A percentile compares a stretch with the other conserved stretches of the same genome.
Conservation (phyloP, 2,888 invertebrate genomes). For the Nasonia oneida region DNA sequence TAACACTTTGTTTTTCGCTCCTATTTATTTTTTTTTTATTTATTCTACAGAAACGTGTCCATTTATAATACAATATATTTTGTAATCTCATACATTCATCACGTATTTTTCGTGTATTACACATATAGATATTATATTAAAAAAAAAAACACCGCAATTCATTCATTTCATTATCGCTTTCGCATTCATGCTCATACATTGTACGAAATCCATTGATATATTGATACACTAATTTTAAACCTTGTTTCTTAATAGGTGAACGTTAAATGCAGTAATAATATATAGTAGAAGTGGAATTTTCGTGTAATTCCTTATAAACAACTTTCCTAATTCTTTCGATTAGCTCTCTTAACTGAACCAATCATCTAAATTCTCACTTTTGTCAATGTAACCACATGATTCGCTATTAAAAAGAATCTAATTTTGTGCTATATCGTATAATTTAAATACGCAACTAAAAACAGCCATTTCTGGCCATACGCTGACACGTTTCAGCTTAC, state of each 20-base stretch:
- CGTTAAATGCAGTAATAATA: conserved; percentile 61
- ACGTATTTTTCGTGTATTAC: conserved; percentile 30
- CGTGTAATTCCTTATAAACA: conserved; percentile 50
- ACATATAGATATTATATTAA: conserved; percentile 36
- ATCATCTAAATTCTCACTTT: conserved; percentile 35
- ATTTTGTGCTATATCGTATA: conserved; percentile 45
- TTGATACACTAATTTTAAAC: conserved; percentile 53
- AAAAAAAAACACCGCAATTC: conserved; percentile 48
- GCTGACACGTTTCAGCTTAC: conserved; percentile 11
- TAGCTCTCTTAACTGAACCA: conserved; percentile 36
- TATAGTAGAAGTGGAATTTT: conserved; percentile 59
- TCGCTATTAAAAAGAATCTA: conserved; percentile 41
- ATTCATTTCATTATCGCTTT: conserved; percentile 24
- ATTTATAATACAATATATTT: conserved; percentile 60
- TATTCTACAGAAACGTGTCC: conserved; percentile 53
- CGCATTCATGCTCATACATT: conserved; percentile 35
- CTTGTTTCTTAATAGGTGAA: conserved; percentile 52
- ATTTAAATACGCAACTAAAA: conserved; percentile 36
- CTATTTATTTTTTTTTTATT: conserved; percentile 11
- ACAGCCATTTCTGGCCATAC: conserved; percentile 38
- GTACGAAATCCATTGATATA: conserved; percentile 53
- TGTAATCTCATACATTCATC: conserved; percentile 40
- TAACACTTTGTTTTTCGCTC: conserved; percentile 52
- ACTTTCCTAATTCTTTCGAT: conserved; percentile 43
- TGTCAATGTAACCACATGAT: conserved; percentile 33